A percentile compares a stretch with the other conserved stretches of the same genome.
Conservation (phyloP, 2,888 invertebrate genomes). For the Zygaena filipendulae region DNA sequence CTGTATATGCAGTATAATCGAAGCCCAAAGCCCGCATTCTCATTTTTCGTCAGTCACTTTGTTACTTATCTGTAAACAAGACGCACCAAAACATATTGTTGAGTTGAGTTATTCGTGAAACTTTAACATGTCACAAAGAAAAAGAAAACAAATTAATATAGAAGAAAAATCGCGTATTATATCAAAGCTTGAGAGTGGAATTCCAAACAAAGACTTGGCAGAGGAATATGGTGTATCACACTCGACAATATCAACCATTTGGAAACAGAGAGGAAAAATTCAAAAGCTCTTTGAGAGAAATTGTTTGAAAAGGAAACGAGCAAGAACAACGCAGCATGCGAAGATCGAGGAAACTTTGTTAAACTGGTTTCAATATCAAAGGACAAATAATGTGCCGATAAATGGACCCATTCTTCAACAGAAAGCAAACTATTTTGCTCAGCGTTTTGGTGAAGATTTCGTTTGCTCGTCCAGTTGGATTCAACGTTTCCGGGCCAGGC, state of each 20-base stretch:
- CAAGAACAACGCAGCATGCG: conserved; percentile 19
- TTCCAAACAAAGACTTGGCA: conserved; percentile 10
- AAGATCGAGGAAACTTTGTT: conserved; percentile 15
- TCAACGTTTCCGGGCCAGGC: too few species aligned
- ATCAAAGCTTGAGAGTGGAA: too few species aligned
- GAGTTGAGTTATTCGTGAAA: conserved; percentile 3
- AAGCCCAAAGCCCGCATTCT: conserved; percentile 1
- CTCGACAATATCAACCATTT: conserved; percentile 17
- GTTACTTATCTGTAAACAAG: conserved; percentile 2
- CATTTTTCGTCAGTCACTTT: conserved; percentile 1
- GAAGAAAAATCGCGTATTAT: conserved; percentile 15
- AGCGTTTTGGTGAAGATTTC: conserved; percentile 16
- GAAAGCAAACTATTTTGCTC: conserved; percentile 16
- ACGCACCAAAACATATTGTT: conserved; percentile 2
- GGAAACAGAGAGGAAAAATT: conserved; percentile 19
- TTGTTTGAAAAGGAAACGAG: conserved; percentile 21
- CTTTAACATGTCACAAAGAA: conserved; percentile 5
- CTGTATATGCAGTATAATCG: neutral
- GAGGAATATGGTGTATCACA: conserved; percentile 15
- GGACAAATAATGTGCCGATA: conserved; percentile 13
- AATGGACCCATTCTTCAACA: conserved; percentile 18
- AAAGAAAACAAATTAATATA: conserved; percentile 12
- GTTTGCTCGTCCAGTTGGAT: conserved; percentile 17
- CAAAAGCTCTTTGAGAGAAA: conserved; percentile 18
- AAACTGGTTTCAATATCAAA: conserved; percentile 15